A percentile compares a stretch with the other conserved stretches of the same genome.
Conservation (phyloP, 2,888 invertebrate genomes). For the Homarus gammarus region DNA sequence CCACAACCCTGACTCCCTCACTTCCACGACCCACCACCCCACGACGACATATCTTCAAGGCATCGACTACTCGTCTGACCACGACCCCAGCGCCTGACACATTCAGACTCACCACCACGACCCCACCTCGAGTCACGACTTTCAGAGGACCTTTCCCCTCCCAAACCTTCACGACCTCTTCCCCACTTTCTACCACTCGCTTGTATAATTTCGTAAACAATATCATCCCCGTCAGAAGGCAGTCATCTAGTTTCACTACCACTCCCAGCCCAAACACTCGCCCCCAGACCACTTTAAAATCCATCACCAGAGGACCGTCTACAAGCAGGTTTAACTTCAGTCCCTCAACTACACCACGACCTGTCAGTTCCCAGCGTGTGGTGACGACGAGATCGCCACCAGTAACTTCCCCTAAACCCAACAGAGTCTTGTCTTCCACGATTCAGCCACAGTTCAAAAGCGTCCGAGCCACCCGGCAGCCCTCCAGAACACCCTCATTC, state of each 20-base stretch:
- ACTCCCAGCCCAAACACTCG: not conserved
- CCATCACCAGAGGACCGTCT: not conserved
- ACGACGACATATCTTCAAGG: not conserved
- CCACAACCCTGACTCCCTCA: not conserved
- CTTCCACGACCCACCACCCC: not conserved
- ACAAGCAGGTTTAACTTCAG: not conserved
- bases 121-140: conserved; percentile 14
- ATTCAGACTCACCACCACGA: conserved; percentile 1
- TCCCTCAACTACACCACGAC: not conserved
- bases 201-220: not conserved
- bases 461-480: not conserved
- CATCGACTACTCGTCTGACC: not conserved
- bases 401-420: not conserved
- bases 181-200: not conserved
- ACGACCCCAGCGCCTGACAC: not conserved
- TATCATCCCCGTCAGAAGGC: not conserved
- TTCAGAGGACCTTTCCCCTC: conserved; percentile 24
- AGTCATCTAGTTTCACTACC: not conserved
- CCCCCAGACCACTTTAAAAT: not conserved
- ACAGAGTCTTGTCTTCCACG: not conserved
- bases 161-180: not conserved
- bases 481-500: not conserved
- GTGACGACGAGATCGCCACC: not conserved
- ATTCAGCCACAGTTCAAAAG: not conserved
- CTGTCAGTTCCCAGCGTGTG: not conserved